Evolutionary conservation across 2,888 invertebrate species (phyloP).

Genomic region (Lingula anatina): DNA sequence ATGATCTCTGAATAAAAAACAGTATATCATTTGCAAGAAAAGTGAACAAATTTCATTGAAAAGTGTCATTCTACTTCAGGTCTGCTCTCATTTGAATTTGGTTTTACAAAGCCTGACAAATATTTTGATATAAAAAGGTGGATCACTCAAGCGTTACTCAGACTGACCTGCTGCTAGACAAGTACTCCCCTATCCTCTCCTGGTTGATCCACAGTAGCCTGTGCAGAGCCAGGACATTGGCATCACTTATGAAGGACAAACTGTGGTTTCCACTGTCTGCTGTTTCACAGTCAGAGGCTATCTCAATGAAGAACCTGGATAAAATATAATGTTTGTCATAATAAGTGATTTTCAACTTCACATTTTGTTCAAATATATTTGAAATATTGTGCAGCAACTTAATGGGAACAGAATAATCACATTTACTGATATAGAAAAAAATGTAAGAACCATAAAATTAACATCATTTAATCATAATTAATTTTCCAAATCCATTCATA

Average conservation of each 20-base stretch:
- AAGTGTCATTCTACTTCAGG: neutral
- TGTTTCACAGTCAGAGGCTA: slow-evolving; percentile 93
- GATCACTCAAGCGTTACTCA: neutral
- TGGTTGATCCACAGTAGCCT: slow-evolving; percentile 93
- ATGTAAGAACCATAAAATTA: too few relatives aligned
- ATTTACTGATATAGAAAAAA: too few relatives aligned
- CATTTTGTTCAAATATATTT: too few relatives aligned
- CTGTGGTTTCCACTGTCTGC: slow-evolving; percentile 87
- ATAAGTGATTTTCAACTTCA: too few relatives aligned
- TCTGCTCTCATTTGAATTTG: neutral
- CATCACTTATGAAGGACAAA: slow-evolving; percentile 88
- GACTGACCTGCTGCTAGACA: slow-evolving; percentile 49
- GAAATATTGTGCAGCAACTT: too few relatives aligned
- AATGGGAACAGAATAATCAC: too few relatives aligned
- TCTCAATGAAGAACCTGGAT: slow-evolving; percentile 59
- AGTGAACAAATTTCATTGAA: neutral
- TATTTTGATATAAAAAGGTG: too few relatives aligned
- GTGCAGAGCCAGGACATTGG: slow-evolving; percentile 90
- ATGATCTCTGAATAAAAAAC: slow-evolving; percentile 65
- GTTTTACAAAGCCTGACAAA: too few relatives aligned
- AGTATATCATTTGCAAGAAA: neutral
- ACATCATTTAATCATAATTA: too few relatives aligned
- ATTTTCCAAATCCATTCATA: too few relatives aligned
- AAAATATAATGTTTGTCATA: too few relatives aligned
- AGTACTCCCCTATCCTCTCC: slow-evolving; percentile 73